Evolutionary conservation across 2,113 vertebrate genomes (phyloP).

Genomic region (Thunnus maccoyii): DNA sequence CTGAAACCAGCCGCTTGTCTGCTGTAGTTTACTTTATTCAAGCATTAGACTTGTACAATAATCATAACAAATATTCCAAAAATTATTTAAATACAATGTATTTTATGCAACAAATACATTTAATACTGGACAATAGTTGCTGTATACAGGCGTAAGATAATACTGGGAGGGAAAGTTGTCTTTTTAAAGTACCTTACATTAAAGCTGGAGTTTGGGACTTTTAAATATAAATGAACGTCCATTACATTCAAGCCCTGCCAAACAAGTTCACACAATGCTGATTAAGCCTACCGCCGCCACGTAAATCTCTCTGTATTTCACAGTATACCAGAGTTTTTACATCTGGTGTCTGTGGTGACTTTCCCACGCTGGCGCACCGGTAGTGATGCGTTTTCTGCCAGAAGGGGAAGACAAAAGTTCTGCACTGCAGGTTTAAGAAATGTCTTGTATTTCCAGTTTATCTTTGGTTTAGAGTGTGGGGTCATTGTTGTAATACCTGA

Average conservation of each 20-base stretch:
- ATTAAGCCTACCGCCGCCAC: too few species aligned
- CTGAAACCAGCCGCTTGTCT: not conserved
- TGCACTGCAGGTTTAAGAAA: not conserved
- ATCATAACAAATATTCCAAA: slow-evolving; percentile 21
- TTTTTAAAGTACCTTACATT: slow-evolving; percentile 25
- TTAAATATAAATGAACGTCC: too few species aligned
- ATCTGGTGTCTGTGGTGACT: too few species aligned
- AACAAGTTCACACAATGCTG: too few species aligned
- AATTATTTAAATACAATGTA: slow-evolving; percentile 36
- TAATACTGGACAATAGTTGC: not conserved
- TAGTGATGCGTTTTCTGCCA: too few species aligned
- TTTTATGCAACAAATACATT: slow-evolving; percentile 66
- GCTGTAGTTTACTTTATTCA: slow-evolving; percentile 48
- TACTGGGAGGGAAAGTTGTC: not conserved
- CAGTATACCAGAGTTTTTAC: too few species aligned
- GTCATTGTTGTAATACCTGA: not conserved
- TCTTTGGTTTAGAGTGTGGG: not conserved
- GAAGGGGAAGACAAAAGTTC: too few species aligned
- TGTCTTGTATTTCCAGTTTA: slow-evolving; percentile 41
- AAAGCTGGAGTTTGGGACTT: not conserved
- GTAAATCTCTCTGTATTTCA: too few species aligned
- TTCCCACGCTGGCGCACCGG: too few species aligned
- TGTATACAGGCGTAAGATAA: slow-evolving; percentile 5
- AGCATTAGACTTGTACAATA: slow-evolving; percentile 13
- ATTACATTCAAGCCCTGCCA: too few species aligned